phyloP scores from a whole-genome alignment of 2,888 invertebrate genomes.

The Meganola albula region DNA sequence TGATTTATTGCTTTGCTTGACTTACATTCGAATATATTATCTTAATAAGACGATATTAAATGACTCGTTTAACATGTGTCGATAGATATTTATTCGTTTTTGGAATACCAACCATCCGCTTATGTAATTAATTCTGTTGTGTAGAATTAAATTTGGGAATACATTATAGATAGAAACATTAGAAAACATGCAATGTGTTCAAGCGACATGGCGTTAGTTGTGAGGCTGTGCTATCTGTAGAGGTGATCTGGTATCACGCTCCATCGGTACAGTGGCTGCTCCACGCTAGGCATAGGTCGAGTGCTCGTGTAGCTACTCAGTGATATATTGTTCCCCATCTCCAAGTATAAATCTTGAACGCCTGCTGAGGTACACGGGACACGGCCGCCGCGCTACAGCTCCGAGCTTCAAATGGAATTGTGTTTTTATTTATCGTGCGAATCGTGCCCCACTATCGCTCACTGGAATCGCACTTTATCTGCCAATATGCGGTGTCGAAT shows the following conservation, averaged over 20 bases:
- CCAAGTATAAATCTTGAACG: constrained; percentile 75
- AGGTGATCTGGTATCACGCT: constrained; percentile 65
- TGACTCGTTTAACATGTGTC: constrained; percentile 34
- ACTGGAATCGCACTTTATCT: constrained; percentile 72
- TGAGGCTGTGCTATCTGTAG: constrained; percentile 51
- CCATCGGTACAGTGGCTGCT: constrained; percentile 70
- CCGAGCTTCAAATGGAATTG: constrained; percentile 75
- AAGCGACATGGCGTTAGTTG: constrained; percentile 45
- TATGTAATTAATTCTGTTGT: too few species aligned
- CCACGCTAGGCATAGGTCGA: constrained; percentile 71
- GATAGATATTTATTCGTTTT: constrained; percentile 38
- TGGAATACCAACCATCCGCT: too few species aligned
- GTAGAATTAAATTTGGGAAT: constrained; percentile 21
- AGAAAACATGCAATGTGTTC: constrained; percentile 37
- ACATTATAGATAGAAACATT: constrained; percentile 30
- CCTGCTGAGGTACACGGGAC: constrained; percentile 77
- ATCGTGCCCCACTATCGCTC: constrained; percentile 71
- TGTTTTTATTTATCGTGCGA: constrained; percentile 78
- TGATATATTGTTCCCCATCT: constrained; percentile 77
- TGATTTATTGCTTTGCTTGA: constrained; percentile 67
- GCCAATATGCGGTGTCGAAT: constrained; percentile 63
- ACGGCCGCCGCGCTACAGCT: constrained; percentile 65
- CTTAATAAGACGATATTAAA: constrained; percentile 50
- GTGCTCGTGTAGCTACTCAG: constrained; percentile 71
- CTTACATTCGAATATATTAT: constrained; percentile 65